Conservation (phyloP, 2,888 invertebrate genomes). For the Drosophila birchii region DNA sequence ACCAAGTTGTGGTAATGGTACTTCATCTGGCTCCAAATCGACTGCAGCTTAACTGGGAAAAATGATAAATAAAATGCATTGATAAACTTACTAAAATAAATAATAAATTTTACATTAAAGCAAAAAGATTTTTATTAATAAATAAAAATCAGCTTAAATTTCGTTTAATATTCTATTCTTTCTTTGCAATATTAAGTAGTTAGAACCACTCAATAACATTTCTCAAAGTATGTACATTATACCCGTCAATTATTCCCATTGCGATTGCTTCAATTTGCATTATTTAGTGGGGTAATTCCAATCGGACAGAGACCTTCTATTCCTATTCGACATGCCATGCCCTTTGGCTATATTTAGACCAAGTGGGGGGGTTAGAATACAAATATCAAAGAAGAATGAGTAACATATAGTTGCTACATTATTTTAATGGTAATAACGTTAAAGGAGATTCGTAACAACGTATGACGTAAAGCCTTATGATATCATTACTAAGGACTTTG, state of each 20-base stretch:
- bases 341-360: conserved; percentile 21
- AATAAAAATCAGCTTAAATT: background rate
- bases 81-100: no score
- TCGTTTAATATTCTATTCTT: background rate
- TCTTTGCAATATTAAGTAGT: background rate
- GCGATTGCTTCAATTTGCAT: conserved; percentile 30
- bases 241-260: conserved; percentile 22
- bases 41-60: conserved; percentile 76
- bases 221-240: conserved; percentile 26
- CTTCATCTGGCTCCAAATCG: conserved; percentile 83
- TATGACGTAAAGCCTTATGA: no score
- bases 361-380: background rate
- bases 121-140: no score
- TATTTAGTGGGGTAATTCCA: conserved; percentile 29
- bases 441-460: background rate
- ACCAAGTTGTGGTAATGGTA: conserved; percentile 82
- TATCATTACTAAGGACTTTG: background rate
- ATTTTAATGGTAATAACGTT: background rate
- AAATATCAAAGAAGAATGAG: no score
- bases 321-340: conserved; percentile 12
- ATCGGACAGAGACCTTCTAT: conserved; percentile 21
- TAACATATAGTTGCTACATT: background rate
- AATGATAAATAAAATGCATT: background rate
- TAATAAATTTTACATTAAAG: no score
- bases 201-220: conserved; percentile 12